Percentiles rank a stretch among this genome's conserved stretches.
phyloP scores from a whole-genome alignment of 2,113 vertebrate species.

The Vicugna pacos region DNA sequence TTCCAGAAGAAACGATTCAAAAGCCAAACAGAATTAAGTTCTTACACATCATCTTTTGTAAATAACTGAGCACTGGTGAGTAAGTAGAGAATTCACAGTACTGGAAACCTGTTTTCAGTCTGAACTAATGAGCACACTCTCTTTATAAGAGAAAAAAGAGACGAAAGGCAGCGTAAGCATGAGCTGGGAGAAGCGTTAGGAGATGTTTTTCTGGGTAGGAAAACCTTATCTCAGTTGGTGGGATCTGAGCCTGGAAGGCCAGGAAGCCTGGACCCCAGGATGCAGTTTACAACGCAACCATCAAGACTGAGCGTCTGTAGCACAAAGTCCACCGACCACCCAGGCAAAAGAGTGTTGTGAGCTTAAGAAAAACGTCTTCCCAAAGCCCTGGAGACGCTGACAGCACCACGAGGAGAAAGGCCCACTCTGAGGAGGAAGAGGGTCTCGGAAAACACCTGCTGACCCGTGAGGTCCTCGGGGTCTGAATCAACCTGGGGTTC shows the following conservation, averaged over 20 bases:
- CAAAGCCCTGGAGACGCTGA: not conserved
- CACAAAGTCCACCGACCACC: not conserved
- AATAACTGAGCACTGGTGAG: not conserved
- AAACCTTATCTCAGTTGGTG: not conserved
- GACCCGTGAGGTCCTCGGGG: not conserved
- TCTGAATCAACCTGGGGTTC: rapidly evolving
- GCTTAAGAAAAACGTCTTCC: rapidly evolving
- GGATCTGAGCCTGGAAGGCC: not conserved
- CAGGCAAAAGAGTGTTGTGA: not conserved
- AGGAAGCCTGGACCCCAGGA: not conserved
- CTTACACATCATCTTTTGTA: not conserved
- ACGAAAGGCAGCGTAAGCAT: rapidly evolving
- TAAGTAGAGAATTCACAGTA: not conserved
- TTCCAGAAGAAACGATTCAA: not conserved
- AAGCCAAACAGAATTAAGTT: not conserved
- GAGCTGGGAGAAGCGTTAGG: not conserved
- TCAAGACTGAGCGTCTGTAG: too few relatives aligned
- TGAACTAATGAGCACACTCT: not conserved
- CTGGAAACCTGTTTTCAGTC: not conserved
- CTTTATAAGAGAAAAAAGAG: not conserved
- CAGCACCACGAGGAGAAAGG: not conserved
- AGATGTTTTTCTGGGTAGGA: rapidly evolving
- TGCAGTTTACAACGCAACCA: rapidly evolving
- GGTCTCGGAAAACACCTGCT: not conserved
- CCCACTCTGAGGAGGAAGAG: not conserved